Percentiles rank a stretch among this genome's conserved stretches.
These are phyloP conservation scores for Zingel zingel DNA, from an alignment of 2,113 vertebrate species.

Conservation along the genomic window DNA sequence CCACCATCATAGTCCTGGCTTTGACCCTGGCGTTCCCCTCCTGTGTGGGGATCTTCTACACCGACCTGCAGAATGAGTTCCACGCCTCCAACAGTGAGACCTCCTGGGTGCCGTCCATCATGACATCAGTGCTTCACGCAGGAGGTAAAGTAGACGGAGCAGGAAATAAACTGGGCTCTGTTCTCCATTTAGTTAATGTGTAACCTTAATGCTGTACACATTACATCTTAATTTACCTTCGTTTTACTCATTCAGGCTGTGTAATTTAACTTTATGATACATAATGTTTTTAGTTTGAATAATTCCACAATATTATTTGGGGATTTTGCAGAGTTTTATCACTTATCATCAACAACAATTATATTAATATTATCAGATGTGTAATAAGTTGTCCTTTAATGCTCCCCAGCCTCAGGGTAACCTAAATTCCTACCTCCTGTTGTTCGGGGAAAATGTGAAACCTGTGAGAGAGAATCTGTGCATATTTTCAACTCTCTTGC, in stretches of 20 bases:
- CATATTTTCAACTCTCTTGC: conserved; percentile 28
- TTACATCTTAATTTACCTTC: too few relatives aligned
- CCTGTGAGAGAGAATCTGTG: neutral
- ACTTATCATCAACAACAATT: too few relatives aligned
- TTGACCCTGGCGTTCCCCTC: conserved; percentile 90
- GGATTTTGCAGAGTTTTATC: too few relatives aligned
- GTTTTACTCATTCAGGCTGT: too few relatives aligned
- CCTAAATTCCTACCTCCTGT: conserved; percentile 6
- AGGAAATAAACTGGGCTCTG: neutral
- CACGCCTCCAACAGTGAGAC: conserved; percentile 91
- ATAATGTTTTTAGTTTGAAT: too few relatives aligned
- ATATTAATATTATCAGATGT: neutral
- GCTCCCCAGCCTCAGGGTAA: neutral
- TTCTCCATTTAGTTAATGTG: neutral
- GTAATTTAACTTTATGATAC: too few relatives aligned
- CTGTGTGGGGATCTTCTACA: conserved; percentile 92
- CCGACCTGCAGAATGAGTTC: conserved; percentile 91
- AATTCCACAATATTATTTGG: too few relatives aligned
- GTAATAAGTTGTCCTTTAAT: neutral
- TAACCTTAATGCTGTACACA: neutral
- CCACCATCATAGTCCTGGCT: conserved; percentile 87
- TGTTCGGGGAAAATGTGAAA: conserved; percentile 15
- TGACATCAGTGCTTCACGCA: conserved; percentile 88
- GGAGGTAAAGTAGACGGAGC: conserved; percentile 85
- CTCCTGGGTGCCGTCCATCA: conserved; percentile 95